Evolutionary conservation across 2,888 invertebrate species (phyloP), one percentile per base, ranked within the genome.

Genomic region (Sericinus montela): DNA sequence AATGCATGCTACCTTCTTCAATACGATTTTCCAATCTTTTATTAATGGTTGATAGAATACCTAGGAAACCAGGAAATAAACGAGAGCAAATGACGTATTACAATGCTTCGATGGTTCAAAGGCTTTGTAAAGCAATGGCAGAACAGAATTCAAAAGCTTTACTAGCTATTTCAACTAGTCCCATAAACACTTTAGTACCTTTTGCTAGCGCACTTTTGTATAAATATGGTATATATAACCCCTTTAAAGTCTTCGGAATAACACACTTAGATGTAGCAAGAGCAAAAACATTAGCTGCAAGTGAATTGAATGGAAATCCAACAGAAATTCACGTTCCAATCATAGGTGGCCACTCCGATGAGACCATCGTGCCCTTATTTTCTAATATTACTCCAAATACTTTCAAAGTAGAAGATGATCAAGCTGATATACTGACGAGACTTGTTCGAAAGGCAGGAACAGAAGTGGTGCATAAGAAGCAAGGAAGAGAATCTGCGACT

Each of bases 291-390:
- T 68, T 70, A 32, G 65, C 63, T 30, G 75, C 70, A 5, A 65
- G 62, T 23, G 59, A 60, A 29, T 59, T 82, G 4, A 56, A 69
- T 34, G 61, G 72, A 0, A 70, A 67, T 48, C 67, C 76, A 9
- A 40, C 53, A 9, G 54, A 62, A 15, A 44, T 83, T 16, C 45
- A 60, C 6, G 50, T 83, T 25, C 83, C 82, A 10, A 78, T 82
- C 0, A 72, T 83, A 11, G 79, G 83, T 42, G 83, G 81, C 0
- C 79, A 81, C 57, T 82, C 82, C 0, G 77, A 78, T 11, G 67
- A 77, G 1, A 80, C 81, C 1, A 69, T 80, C 29, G 60, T 82
- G 43, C 83, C 82, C 3, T 52, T 83, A 19, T 82, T 80, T 61
- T 82, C 82, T 1, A 75, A 73, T 57, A 53, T 82, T 37, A 45